Conservation (phyloP, 2,797 vertebrate genomes). For the Rhynchotus rufescens region DNA sequence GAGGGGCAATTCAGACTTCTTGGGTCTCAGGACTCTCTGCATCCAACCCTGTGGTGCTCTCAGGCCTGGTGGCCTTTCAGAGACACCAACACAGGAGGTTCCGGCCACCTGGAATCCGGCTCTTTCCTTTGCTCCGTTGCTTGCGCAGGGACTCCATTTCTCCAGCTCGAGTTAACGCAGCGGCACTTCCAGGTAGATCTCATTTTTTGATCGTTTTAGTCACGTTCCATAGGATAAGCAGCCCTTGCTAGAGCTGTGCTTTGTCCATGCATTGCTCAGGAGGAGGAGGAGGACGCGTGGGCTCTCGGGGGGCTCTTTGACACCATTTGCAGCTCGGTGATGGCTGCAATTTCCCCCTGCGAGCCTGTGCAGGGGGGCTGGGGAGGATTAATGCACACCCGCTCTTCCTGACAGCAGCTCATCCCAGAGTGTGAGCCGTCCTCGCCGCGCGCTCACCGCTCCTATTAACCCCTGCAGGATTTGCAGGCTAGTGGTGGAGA, state of each 20-base stretch:
- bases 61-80: not conserved
- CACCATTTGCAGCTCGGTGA: not conserved
- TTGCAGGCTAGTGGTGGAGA: not conserved
- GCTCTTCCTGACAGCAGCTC: not conserved
- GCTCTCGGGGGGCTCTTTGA: fast-evolving
- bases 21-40: not conserved
- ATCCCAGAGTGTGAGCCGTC: fast-evolving
- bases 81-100: fast-evolving
- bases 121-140: not conserved
- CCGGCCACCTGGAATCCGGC: not conserved
- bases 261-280: not conserved
- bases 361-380: not conserved
- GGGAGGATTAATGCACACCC: not conserved
- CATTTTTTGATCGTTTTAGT: not conserved
- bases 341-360: not conserved
- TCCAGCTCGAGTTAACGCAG: not conserved
- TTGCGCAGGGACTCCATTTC: not conserved
- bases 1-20: not conserved
- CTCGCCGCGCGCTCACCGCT: fast-evolving
- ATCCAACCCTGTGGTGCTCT: not conserved
- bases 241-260: not conserved
- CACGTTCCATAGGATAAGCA: fast-evolving
- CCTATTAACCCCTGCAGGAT: not conserved
- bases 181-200: not conserved
- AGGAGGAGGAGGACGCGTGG: fast-evolving